phyloP scores from a whole-genome alignment of 1,140 invertebrate genomes.

The Anthonomus grandis region DNA sequence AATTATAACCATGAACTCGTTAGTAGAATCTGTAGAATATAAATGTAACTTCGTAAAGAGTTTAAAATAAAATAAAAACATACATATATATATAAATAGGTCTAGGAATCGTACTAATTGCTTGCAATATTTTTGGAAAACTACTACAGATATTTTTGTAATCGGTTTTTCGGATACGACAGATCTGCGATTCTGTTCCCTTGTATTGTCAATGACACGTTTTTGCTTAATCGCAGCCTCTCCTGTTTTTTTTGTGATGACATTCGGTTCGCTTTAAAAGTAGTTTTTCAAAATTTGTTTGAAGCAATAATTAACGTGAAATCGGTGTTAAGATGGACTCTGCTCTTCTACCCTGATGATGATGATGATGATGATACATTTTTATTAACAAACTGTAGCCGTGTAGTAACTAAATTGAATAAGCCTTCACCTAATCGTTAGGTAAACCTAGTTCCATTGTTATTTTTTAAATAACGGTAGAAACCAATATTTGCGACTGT shows the following conservation, averaged over 20 bases:
- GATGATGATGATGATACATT: no score
- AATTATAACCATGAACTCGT: no score
- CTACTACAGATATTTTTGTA: constrained; percentile 14
- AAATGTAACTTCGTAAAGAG: neutral
- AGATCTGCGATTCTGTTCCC: neutral
- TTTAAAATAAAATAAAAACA: constrained; percentile 9
- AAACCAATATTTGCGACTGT: no score
- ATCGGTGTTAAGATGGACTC: no score
- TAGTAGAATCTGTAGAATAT: constrained; percentile 7
- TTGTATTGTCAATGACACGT: constrained; percentile 13
- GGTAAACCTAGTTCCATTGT: no score
- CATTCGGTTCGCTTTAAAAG: constrained; percentile 1
- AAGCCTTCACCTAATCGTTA: no score
- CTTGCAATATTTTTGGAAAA: constrained; percentile 7
- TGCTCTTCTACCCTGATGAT: no score
- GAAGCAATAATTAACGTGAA: no score
- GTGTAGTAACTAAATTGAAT: no score
- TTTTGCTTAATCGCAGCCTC: neutral
- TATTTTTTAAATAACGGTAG: no score
- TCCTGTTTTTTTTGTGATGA: neutral
- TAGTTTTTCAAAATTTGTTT: constrained; percentile 11
- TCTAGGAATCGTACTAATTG: neutral
- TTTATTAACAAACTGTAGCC: no score
- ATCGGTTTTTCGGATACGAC: neutral
- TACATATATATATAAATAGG: neutral